Evolutionary conservation across 2,113 vertebrate species (phyloP), one percentile per base, ranked within the genome.

Genomic region (Tetrax tetrax): DNA sequence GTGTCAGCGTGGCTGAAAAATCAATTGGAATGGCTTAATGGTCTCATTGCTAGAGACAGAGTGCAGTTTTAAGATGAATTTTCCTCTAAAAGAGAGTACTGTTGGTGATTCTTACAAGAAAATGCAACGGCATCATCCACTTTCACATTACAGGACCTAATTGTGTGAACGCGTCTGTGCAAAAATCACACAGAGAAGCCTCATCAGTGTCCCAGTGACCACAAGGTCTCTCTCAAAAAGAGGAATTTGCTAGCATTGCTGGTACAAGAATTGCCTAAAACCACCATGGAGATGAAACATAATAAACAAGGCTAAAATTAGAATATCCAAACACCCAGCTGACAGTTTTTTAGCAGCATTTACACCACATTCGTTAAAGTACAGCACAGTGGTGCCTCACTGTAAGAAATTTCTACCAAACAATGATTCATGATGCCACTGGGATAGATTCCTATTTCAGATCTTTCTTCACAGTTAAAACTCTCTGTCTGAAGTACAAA

Each of bases 261-360:
- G 80, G 51, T 81, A 53, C 38, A 68, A 92, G 86, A 90, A 93
- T 91, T 71, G 74, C 77, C 80, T 93, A 75, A 96, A 96, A 95
- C n/a, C 63, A 60, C 83, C 83, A 95, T 93, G 89, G 96, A 95
- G 83, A 96, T 89, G 72, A 92, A 93, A 53, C 76, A 90, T 90
- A 90, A 97, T 89, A 96, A 96, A 96, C 90, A 95, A 86, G 79
- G 27, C 76, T 95, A 96, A 95, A 95, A 86, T 94, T 94, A 94
- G 95, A 92, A 60, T 87, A 93, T 60, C 60, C 90, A 75, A 95
- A 94, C 83, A 78, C 60, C 41, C 23, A 94, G 72, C 60, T 93
- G 85, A 78, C 90, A 90, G 79, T 83, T 87, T 90, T 96, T 96
- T 87, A 96, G 86, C 56, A 96, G 60, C 80, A 83, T 90, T 94